Evolutionary conservation across 30 jellyfish, hydroid and myxozoan species (phyloP).

Genomic region (Phacellophora camtschatica): DNA sequence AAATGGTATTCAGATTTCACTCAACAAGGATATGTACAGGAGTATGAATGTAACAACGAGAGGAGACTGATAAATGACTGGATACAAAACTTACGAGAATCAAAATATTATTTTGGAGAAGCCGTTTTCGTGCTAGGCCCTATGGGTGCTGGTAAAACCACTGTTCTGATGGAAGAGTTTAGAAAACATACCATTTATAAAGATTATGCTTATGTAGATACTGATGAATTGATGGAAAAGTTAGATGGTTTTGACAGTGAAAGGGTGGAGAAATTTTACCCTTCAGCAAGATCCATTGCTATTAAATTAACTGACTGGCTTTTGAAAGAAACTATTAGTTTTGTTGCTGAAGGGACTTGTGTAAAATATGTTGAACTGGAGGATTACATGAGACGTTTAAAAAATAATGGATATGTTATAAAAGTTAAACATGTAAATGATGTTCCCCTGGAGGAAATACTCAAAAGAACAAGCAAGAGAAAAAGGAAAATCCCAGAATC

Average conservation of each 20-base stretch:
- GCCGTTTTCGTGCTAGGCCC: constrained; percentile 98
- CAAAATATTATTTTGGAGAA: constrained; percentile 42
- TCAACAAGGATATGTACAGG: background rate
- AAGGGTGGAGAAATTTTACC: constrained; percentile 75
- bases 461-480: constrained; percentile 68
- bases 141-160: constrained; percentile 97
- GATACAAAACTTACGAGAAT: constrained; percentile 12
- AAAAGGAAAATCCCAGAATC: constrained; percentile 70
- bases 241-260: constrained; percentile 83
- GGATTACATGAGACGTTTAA: constrained; percentile 83
- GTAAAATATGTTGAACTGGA: constrained; percentile 82
- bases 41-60: constrained; percentile 3
- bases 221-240: constrained; percentile 96
- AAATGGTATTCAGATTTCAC: background rate
- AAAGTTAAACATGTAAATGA: constrained; percentile 63
- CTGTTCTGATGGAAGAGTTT: constrained; percentile 67
- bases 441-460: constrained; percentile 61
- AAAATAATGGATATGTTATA: constrained; percentile 71
- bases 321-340: constrained; percentile 77
- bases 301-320: constrained; percentile 95
- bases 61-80: constrained; percentile 24
- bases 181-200: constrained; percentile 43
- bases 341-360: constrained; percentile 99
- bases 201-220: constrained; percentile 89
- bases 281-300: constrained; percentile 83